Evolutionary conservation across 1,140 invertebrate species (phyloP), one percentile per base, ranked within the genome.

Genomic region (Tyrophagus putrescentiae): DNA sequence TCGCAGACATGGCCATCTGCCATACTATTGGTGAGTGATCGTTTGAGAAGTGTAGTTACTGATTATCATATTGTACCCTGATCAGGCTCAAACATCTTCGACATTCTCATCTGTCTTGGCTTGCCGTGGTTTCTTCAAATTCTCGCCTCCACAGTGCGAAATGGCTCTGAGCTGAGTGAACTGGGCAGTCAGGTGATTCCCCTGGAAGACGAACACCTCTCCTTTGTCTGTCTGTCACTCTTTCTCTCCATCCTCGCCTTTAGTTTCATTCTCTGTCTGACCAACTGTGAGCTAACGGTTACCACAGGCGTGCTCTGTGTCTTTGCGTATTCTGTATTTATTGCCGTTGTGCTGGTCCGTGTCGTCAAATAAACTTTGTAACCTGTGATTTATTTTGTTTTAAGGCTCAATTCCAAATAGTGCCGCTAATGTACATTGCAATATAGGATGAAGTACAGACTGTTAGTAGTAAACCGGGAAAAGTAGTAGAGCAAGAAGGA

Each of bases 61-160:
- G n/a, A n/a, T n/a, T n/a, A n/a, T n/a, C n/a, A n/a, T n/a, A n/a
- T n/a, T n/a, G n/a, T n/a, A n/a, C n/a, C n/a, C n/a, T n/a, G n/a
- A n/a, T n/a, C n/a, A 4, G 86, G 86, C 0, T 84, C 84, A 0
- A 89, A 89, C 65, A 86, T 85, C 0, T 73, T 90, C 66, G 85
- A 87, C 60, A 87, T 89, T 56, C 68, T 89, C 1, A 74, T 89
- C n/a, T 87, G 85, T n/a, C 72, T 90, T 13, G 84, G 85, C 1
- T 66, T 88, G 13, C 86, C 86, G 0, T 90, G 86, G 87, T 78
- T 85, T 4, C 81, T 88, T 41, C 84, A 81, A 65, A 81, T 80
- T 3, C 69, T 83, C 44, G 72, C 79, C 41, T 29, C 39, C 11
- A 34, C 21, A 16, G 13, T 41, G 9, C 16, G 27, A 36, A 57